Base-by-base conservation (phyloP, 2,797 vertebrate genomes). In the Urophycis tenuis region DNA sequence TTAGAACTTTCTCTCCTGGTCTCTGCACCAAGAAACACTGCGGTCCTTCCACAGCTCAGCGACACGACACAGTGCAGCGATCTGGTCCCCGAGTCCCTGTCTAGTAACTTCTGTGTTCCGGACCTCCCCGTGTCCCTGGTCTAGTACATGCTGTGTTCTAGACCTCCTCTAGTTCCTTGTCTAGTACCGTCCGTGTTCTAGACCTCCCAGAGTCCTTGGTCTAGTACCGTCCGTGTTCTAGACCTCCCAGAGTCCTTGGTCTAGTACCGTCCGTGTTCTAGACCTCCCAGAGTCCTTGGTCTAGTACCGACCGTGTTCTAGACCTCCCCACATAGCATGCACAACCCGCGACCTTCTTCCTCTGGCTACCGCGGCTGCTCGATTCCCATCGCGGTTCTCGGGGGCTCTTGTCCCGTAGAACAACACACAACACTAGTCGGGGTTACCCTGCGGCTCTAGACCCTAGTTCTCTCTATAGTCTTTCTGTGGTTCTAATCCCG, bases 321-420 rank as follows among this genome's bases (percentile, higher is more conserved):
- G 25, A 29, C 67, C 67, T 17, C 67, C 14, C 15, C 69, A 15
- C 69, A 33, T 71, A 69, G 25, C 60, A 69, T 11, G n/a, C 64
- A 69, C 64, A 30, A 3, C n/a, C n/a, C 25, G 67, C 69, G 69
- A 33, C 69, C 32, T 31, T 33, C 30, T 15, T 72, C 30, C 74
- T 75, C 75, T 80, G 39, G 31, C 75, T 71, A 77, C 74, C 74
- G 73, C 78, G 19, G 71, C 73, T 22, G 78, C 78, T 78, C 69
- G 77, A 79, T 79, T 74, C 80, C 41, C 67, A 75, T 76, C 79
- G 77, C 72, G 73, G 60, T 10, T 29, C 60, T 29, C 60, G 2
- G 9, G n/a, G 29, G 25, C n/a, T 29, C 60, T 60, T 8, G 53
- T 60, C 53, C 53, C 53, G 53, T 60, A 25, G 53, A 25, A 60